phyloP scores from a whole-genome alignment of 2,888 invertebrate species.

The Graphium colonna region DNA sequence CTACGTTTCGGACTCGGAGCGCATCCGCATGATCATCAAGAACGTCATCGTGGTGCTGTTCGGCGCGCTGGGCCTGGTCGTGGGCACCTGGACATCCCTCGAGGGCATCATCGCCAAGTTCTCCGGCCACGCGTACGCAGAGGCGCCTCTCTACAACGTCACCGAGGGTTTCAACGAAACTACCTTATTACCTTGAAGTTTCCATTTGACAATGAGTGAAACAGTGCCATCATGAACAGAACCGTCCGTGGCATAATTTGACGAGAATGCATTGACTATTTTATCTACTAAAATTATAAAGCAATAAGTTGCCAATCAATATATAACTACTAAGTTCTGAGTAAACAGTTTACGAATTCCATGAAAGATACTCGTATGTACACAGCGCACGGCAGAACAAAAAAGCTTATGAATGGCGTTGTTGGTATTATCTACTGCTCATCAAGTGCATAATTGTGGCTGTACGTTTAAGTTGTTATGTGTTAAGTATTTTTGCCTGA shows the following conservation, averaged over 20 bases:
- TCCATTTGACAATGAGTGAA: conserved; percentile 23
- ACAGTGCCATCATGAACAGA: conserved; percentile 45
- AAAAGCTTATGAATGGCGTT: not conserved
- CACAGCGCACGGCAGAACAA: not conserved
- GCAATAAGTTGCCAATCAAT: too few species aligned
- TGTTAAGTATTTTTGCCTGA: conserved; percentile 10
- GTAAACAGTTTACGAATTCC: too few species aligned
- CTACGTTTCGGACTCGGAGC: conserved; percentile 75
- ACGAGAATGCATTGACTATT: conserved; percentile 29
- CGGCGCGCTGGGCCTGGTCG: conserved; percentile 83
- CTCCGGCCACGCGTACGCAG: conserved; percentile 35
- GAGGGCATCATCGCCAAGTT: conserved; percentile 82
- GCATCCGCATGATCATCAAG: conserved; percentile 79
- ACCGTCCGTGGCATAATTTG: conserved; percentile 40
- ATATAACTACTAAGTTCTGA: too few species aligned
- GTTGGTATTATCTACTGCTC: not conserved
- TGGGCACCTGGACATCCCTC: conserved; percentile 85
- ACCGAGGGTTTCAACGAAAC: conserved; percentile 33
- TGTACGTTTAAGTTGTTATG: conserved; percentile 11
- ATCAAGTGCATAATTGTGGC: conserved; percentile 11
- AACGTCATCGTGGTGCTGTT: conserved; percentile 83
- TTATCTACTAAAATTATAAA: too few species aligned
- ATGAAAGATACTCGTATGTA: not conserved
- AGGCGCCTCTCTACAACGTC: conserved; percentile 26
- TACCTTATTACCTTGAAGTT: conserved; percentile 27